Evolutionary conservation across 2,888 invertebrate genomes (phyloP).

Genomic region (Leptinotarsa juncta): DNA sequence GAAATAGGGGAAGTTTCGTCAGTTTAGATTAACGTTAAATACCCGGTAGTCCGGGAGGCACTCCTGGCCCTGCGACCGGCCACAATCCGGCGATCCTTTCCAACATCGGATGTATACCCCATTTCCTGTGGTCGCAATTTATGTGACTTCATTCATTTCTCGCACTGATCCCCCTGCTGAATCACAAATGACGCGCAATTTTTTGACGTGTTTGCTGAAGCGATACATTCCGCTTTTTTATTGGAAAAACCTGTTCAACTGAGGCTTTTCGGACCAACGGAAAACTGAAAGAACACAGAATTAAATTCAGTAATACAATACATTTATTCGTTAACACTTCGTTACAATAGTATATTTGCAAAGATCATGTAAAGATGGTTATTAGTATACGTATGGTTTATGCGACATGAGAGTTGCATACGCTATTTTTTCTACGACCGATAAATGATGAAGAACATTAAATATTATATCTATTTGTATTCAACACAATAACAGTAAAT

Average conservation of each 20-base stretch:
- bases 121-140: slow-evolving; percentile 57
- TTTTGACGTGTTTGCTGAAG: slow-evolving; percentile 19
- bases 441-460: no score
- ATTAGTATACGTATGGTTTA: no score
- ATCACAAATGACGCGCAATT: slow-evolving; percentile 50
- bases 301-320: no score
- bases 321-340: no score
- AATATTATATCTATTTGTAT: no score
- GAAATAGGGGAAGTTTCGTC: slow-evolving; percentile 49
- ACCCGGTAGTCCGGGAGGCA: slow-evolving; percentile 51
- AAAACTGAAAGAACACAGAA: no score
- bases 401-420: no score
- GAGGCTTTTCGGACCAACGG: no score
- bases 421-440: no score
- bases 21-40: slow-evolving; percentile 57
- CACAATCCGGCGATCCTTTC: slow-evolving; percentile 53
- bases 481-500: no score
- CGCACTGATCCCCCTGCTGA: slow-evolving; percentile 48
- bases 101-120: slow-evolving; percentile 57
- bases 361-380: no score
- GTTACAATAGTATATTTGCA: no score
- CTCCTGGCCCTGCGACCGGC: slow-evolving; percentile 40
- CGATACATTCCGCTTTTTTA: background rate
- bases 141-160: slow-evolving; percentile 58
- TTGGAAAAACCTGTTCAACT: background rate